Base-by-base conservation (phyloP, 2,888 invertebrate genomes). In the Clivina fossor region DNA sequence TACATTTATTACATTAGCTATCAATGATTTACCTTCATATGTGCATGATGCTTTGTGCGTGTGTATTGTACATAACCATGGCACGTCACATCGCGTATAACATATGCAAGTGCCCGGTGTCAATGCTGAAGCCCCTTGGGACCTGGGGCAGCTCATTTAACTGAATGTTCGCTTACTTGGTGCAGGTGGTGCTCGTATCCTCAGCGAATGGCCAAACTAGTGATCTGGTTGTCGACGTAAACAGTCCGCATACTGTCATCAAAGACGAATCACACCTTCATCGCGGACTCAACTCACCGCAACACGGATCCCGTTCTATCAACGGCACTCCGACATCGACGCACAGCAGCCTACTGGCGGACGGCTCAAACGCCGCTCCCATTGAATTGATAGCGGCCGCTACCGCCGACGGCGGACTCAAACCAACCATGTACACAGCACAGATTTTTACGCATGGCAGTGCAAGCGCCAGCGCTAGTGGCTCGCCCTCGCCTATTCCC, bases 311-410 rank as follows among this genome's bases (percentile, higher is more conserved):
- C 74, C 80, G 84, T 74, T 74, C 82, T 73, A 72, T 84, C 76
- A 80, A 83, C 80, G 80, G 81, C 69, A 83, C 84, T 56, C 83
- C 84, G 68, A 82, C 79, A 66, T 84, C 84, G 51, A 82, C 82
- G 65, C 77, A 81, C 62, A 82, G 83, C 71, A 76, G 76, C 59
- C 78, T 84, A 66, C 76, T 84, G 69, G 80, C 82, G 64, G 82
- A 82, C 76, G 76, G 75, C 61, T 70, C 72, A 65, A 73, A 66
- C 63, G 68, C 72, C 54, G 74, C 74, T 33, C 74, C 74, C 56
- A 73, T 78, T 57, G 77, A 78, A 64, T 72, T 77, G 63, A 76
- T 78, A 64, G 69, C 75, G 59, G 70, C 76, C 66, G 69, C 75
- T 58, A 70, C 43, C 35, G 61, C 64, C 32, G 69, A 68, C 60